These are phyloP conservation scores for Drosophila nebulosa DNA, from an alignment of 1,140 invertebrate genomes.

Conservation along the genomic window DNA sequence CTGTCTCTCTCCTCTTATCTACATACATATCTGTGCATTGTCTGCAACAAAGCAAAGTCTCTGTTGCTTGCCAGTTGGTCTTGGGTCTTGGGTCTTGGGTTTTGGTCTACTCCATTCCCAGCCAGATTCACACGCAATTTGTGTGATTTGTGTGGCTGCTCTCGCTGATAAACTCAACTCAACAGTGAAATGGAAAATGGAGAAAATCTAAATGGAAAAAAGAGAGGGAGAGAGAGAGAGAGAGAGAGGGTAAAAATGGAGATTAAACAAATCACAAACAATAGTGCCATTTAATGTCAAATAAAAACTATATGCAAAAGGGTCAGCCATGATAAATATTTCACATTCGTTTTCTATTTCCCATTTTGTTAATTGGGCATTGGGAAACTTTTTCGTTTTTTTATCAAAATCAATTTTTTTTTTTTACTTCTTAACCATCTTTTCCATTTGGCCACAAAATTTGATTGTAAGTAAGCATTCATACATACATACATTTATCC, in stretches of 20 bases:
- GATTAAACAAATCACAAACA: constrained; percentile 26
- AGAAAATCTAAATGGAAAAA: constrained; percentile 12
- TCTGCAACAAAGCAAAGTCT: constrained; percentile 56
- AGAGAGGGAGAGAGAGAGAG: constrained; percentile 2
- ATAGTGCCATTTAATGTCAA: background rate
- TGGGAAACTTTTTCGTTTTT: background rate
- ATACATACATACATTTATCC: background rate
- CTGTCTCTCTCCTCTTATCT: constrained; percentile 2
- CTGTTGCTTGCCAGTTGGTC: constrained; percentile 32
- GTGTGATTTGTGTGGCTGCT: constrained; percentile 42
- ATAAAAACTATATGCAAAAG: background rate
- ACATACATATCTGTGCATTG: constrained; percentile 28
- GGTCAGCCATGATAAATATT: background rate
- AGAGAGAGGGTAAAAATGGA: background rate
- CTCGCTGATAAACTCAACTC: constrained; percentile 47
- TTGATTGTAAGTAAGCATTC: background rate
- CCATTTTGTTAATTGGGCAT: background rate
- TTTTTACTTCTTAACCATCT: background rate
- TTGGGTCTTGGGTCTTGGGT: background rate
- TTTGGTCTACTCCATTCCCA: constrained; percentile 61
- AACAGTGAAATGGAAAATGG: constrained; percentile 35
- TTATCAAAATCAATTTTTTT: background rate
- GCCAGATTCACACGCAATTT: constrained; percentile 41
- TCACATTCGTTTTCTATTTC: background rate
- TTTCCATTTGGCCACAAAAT: background rate